Conservation (phyloP, 2,888 invertebrate species). For the Rhyacophila evoluta region DNA sequence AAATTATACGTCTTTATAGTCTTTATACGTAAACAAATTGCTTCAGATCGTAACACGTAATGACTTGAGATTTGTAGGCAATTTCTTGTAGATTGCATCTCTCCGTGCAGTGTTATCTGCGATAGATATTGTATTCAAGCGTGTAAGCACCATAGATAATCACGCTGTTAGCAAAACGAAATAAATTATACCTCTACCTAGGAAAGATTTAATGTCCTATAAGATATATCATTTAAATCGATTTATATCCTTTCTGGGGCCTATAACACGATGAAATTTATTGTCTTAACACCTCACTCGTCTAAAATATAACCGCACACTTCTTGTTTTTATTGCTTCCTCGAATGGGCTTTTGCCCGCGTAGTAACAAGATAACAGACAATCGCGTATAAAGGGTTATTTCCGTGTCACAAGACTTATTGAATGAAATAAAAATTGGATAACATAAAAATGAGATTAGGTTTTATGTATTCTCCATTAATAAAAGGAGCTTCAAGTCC, state of each 20-base stretch:
- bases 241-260: background rate
- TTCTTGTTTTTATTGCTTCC: constrained; percentile 1
- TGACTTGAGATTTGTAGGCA: no score
- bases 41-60: background rate
- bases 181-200: background rate
- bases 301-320: background rate
- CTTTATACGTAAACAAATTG: background rate
- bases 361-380: background rate
- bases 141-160: background rate
- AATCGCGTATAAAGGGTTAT: background rate
- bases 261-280: background rate
- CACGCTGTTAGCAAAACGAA: background rate
- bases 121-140: background rate
- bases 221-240: background rate
- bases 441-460: no score
- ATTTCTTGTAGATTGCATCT: background rate
- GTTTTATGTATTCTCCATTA: no score
- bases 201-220: background rate
- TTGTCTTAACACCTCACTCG: background rate
- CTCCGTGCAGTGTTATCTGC: background rate
- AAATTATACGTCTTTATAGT: background rate
- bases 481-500: no score
- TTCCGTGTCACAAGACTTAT: background rate
- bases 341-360: background rate
- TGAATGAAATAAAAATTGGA: no score